A percentile compares a stretch with the other conserved stretches of the same genome.
These are phyloP conservation scores for Rhagophthalmus giganteus DNA, from an alignment of 2,888 invertebrate species.

Conservation along the genomic window DNA sequence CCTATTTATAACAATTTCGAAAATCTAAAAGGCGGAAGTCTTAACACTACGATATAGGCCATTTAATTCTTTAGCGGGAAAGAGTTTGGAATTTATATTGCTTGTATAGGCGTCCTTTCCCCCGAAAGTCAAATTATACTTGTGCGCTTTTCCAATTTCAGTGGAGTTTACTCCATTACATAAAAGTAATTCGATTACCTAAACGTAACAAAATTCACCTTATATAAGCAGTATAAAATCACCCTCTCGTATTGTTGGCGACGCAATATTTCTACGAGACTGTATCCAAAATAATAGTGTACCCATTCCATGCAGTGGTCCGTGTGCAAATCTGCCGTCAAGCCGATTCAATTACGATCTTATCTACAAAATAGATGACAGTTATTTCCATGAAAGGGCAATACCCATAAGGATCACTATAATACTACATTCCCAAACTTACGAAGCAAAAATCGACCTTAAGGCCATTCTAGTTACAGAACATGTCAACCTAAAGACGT, in stretches of 20 bases:
- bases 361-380: constrained; percentile 59
- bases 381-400: constrained; percentile 58
- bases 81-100: neutral
- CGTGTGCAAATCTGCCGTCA: constrained; percentile 58
- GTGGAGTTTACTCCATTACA: constrained; percentile 25
- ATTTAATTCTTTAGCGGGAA: neutral
- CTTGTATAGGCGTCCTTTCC: constrained; percentile 3
- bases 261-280: constrained; percentile 42
- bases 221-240: constrained; percentile 31
- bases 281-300: constrained; percentile 47
- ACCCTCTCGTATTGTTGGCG: constrained; percentile 33
- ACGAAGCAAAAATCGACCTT: constrained; percentile 41
- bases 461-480: constrained; percentile 40
- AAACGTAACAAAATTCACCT: constrained; percentile 30
- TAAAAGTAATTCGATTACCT: constrained; percentile 31
- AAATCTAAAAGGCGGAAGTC: no score
- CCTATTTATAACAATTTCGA: no score
- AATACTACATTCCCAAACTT: constrained; percentile 33
- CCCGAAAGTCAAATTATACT: constrained; percentile 21
- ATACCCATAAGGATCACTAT: constrained; percentile 52
- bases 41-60: no score
- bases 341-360: constrained; percentile 59
- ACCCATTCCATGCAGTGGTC: constrained; percentile 48
- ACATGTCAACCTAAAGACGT: constrained; percentile 48
- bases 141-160: constrained; percentile 21